A percentile compares a stretch with the other conserved stretches of the same genome.
These are phyloP conservation scores for Lagopus muta DNA, from an alignment of 2,113 vertebrate species.

Conservation along the genomic window DNA sequence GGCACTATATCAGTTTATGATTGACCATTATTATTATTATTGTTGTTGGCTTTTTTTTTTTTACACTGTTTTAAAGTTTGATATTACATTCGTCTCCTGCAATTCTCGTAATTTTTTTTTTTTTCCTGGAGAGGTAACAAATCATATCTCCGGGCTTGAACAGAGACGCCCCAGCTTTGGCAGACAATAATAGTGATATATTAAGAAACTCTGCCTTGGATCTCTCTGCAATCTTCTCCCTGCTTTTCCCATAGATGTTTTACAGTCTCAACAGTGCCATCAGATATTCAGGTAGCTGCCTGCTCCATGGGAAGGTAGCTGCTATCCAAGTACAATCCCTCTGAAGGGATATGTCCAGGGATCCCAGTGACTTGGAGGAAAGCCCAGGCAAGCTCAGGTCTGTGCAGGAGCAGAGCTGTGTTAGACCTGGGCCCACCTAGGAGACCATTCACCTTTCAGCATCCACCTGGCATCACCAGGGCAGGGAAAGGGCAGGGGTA, in stretches of 20 bases:
- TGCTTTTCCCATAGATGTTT: conserved; percentile 53
- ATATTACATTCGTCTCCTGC: conserved; percentile 53
- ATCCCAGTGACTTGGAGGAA: neutral
- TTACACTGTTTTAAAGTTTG: conserved; percentile 52
- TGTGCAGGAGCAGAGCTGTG: neutral
- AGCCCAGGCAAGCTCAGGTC: neutral
- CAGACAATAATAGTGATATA: conserved; percentile 52
- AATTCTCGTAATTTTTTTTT: neutral
- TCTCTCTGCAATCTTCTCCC: conserved; percentile 56
- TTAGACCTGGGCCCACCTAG: neutral
- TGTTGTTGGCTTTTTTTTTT: conserved; percentile 56
- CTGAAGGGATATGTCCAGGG: neutral
- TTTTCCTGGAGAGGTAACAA: conserved; percentile 26
- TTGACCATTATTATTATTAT: conserved; percentile 74
- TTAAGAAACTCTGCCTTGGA: conserved; percentile 53
- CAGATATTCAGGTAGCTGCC: conserved; percentile 3
- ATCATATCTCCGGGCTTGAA: neutral
- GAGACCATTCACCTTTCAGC: neutral
- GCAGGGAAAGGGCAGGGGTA: neutral
- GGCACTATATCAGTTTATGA: conserved; percentile 75
- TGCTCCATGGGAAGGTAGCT: neutral
- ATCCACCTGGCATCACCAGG: accelerated
- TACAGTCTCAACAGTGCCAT: conserved; percentile 29
- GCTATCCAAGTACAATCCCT: neutral
- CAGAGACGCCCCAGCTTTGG: conserved; percentile 10